A percentile compares a stretch with the other conserved stretches of the same genome.
Conservation (phyloP, 2,888 invertebrate genomes). For the Calliopum simillimum region DNA sequence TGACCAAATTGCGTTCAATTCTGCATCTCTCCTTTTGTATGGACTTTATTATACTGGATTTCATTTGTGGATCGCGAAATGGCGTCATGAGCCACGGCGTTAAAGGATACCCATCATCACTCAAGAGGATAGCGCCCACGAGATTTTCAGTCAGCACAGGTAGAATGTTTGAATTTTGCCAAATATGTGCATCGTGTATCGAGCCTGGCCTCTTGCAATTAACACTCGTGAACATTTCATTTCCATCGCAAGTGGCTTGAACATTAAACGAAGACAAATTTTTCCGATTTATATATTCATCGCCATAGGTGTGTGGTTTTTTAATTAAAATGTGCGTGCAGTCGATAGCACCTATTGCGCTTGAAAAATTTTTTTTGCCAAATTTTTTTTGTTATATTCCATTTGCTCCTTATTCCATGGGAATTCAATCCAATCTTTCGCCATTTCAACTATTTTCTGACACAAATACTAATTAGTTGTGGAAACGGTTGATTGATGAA, state of each 20-base stretch:
- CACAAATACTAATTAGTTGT: too few relatives aligned
- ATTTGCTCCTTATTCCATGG: neutral
- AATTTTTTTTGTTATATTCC: too few relatives aligned
- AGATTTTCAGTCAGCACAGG: constrained; percentile 27
- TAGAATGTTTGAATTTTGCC: constrained; percentile 29
- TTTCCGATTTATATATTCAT: constrained; percentile 20
- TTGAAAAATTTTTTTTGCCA: constrained; percentile 5
- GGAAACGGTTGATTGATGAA: too few relatives aligned
- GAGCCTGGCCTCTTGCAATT: constrained; percentile 27
- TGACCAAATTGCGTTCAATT: too few relatives aligned
- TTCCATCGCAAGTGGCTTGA: constrained; percentile 29
- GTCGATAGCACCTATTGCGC: constrained; percentile 24
- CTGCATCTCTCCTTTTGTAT: too few relatives aligned
- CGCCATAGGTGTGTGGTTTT: constrained; percentile 6
- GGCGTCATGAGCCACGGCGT: constrained; percentile 36
- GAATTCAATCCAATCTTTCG: neutral
- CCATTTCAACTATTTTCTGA: too few relatives aligned
- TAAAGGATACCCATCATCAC: constrained; percentile 33
- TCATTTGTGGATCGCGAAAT: constrained; percentile 33
- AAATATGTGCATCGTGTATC: constrained; percentile 30
- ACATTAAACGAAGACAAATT: constrained; percentile 10
- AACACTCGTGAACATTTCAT: constrained; percentile 19
- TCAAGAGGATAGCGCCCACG: constrained; percentile 35
- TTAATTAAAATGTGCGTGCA: constrained; percentile 17
- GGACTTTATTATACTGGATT: too few relatives aligned